Evolutionary conservation across 2,113 vertebrate genomes (phyloP).

Genomic region (Pithys albifrons): DNA sequence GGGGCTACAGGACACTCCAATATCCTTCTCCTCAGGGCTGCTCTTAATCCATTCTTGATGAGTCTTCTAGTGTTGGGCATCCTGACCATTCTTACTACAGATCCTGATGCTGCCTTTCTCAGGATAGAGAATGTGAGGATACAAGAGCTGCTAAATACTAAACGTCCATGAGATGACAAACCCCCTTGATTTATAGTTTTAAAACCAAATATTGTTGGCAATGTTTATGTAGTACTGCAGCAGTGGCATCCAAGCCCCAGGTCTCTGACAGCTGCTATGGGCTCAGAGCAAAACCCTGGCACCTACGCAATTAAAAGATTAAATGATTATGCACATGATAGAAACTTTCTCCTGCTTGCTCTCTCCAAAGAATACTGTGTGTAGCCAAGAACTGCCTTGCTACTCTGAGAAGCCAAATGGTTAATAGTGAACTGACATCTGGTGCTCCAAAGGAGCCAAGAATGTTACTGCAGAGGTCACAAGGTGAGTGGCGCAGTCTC

Average conservation of each 20-base stretch:
- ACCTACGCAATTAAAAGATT: background rate
- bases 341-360: background rate
- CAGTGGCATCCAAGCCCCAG: background rate
- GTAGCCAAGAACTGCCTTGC: background rate
- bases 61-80: background rate
- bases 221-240: background rate
- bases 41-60: background rate
- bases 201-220: background rate
- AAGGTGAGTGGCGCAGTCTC: constrained; percentile 9
- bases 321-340: background rate
- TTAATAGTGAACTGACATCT: constrained; percentile 50
- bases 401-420: constrained; percentile 5
- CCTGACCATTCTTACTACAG: background rate
- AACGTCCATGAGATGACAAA: background rate
- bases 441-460: constrained; percentile 1
- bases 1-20: background rate
- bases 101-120: background rate
- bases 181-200: background rate
- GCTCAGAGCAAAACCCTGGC: background rate
- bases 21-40: background rate
- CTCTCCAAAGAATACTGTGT: background rate
- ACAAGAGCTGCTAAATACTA: background rate
- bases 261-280: background rate
- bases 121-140: background rate
- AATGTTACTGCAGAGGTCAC: constrained; percentile 35